A percentile compares a stretch with the other conserved stretches of the same genome.
Evolutionary conservation across 2,888 invertebrate species (phyloP).

Genomic region (Meta bourneti): DNA sequence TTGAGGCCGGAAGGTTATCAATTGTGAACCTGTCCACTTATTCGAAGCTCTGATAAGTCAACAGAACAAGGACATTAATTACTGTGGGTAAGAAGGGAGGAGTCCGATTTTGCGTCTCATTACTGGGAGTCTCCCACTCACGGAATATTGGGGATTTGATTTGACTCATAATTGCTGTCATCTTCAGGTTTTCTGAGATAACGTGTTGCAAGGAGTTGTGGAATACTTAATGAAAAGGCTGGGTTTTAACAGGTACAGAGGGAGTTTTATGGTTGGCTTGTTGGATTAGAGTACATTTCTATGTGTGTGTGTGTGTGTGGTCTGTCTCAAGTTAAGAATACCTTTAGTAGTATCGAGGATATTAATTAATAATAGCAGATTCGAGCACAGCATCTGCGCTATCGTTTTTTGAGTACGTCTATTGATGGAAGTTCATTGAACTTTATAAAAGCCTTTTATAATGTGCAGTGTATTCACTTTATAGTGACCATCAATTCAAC

Average conservation of each 20-base stretch:
- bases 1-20: not conserved
- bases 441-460: too few relatives aligned
- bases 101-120: slow-evolving; percentile 28
- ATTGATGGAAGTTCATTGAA: too few relatives aligned
- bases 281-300: not conserved
- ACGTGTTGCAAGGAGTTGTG: slow-evolving; percentile 17
- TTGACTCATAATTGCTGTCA: slow-evolving; percentile 43
- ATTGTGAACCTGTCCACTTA: not conserved
- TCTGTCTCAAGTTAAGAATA: not conserved
- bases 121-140: not conserved
- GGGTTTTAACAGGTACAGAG: slow-evolving; percentile 2
- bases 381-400: too few relatives aligned
- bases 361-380: too few relatives aligned
- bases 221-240: slow-evolving; percentile 11
- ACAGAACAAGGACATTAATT: slow-evolving; percentile 42
- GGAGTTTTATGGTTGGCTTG: not conserved
- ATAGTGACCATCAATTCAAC: too few relatives aligned
- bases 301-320: too few relatives aligned
- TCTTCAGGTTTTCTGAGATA: slow-evolving; percentile 10
- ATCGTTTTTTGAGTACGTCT: too few relatives aligned
- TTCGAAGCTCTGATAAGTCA: slow-evolving; percentile 26
- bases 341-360: too few relatives aligned
- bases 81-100: slow-evolving; percentile 2
- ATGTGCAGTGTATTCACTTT: too few relatives aligned
- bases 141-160: slow-evolving; percentile 17